Evolutionary conservation across 2,888 invertebrate species (phyloP).

Genomic region (Crioceris asparagi): DNA sequence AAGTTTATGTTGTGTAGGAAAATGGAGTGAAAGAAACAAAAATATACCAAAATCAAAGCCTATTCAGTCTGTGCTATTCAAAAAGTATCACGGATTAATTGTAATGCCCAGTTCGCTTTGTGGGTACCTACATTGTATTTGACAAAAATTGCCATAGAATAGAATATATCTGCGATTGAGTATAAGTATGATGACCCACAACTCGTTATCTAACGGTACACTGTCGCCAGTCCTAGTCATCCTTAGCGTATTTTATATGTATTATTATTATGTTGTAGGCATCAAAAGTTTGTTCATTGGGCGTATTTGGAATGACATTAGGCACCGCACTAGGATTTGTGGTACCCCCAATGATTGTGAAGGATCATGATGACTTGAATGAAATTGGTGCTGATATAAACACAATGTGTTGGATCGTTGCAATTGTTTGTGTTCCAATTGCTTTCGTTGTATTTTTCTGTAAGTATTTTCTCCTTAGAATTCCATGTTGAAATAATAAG

Average conservation of each 20-base stretch:
- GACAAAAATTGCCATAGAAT: no score
- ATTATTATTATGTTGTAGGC: conserved; percentile 16
- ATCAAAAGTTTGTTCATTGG: conserved; percentile 26
- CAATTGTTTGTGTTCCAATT: conserved; percentile 19
- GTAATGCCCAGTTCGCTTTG: no score
- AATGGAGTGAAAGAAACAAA: no score
- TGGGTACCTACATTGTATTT: no score
- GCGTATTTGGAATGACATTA: conserved; percentile 25
- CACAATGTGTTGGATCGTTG: conserved; percentile 44
- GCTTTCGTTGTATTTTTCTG: conserved; percentile 22
- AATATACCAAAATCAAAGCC: no score
- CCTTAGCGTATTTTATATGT: not conserved
- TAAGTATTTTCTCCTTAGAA: conserved; percentile 18
- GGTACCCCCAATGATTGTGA: conserved; percentile 33
- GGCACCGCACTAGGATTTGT: conserved; percentile 25
- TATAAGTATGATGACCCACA: no score
- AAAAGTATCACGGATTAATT: no score
- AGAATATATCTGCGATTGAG: no score
- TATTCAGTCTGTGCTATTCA: no score
- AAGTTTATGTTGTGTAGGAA: no score
- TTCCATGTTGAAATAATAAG: no score
- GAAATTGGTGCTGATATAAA: conserved; percentile 36
- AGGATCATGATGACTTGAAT: conserved; percentile 24
- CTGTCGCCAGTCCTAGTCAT: not conserved
- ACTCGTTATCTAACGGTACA: no score